These are phyloP conservation scores for Cotesia chilonis DNA, from an alignment of 1,140 invertebrate genomes.

Conservation along the genomic window DNA sequence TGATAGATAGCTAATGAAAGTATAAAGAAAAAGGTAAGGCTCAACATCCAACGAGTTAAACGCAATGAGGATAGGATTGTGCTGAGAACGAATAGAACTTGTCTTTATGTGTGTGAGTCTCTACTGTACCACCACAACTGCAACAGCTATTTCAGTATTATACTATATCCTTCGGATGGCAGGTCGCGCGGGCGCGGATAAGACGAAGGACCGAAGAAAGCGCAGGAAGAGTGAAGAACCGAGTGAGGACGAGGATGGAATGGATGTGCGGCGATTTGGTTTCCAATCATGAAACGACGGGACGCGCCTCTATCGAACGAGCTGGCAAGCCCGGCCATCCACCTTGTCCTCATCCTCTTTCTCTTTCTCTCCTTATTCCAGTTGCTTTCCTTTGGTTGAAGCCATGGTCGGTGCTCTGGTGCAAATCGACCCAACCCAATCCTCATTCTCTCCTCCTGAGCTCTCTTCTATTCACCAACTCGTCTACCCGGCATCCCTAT, in stretches of 20 bases:
- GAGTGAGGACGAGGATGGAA: conserved; percentile 44
- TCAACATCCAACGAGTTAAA: not conserved
- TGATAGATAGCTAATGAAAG: conserved; percentile 36
- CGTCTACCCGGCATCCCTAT: not conserved
- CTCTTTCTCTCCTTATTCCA: too few relatives aligned
- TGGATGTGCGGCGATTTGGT: conserved; percentile 67
- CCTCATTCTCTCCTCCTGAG: conserved; percentile 31
- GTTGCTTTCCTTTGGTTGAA: conserved; percentile 45
- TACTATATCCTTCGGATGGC: conserved; percentile 35
- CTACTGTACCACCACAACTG: not conserved
- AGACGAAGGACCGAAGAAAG: conserved; percentile 24
- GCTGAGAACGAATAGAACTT: conserved; percentile 31
- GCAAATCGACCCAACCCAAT: conserved; percentile 49
- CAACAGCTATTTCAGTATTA: conserved; percentile 4
- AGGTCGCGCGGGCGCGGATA: conserved; percentile 42
- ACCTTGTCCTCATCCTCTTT: conserved; percentile 45
- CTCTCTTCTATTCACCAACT: conserved; percentile 34
- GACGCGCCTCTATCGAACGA: conserved; percentile 66
- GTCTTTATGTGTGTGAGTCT: conserved; percentile 32
- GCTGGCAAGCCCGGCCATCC: conserved; percentile 61
- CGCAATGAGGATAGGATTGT: conserved; percentile 22
- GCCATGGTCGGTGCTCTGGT: conserved; percentile 47
- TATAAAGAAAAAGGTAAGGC: not conserved
- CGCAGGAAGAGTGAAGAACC: conserved; percentile 29
- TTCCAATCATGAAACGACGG: conserved; percentile 67